Evolutionary conservation across 2,888 invertebrate genomes (phyloP), one percentile per base, ranked within the genome.

Genomic region (Harpagoxenus sublaevis): DNA sequence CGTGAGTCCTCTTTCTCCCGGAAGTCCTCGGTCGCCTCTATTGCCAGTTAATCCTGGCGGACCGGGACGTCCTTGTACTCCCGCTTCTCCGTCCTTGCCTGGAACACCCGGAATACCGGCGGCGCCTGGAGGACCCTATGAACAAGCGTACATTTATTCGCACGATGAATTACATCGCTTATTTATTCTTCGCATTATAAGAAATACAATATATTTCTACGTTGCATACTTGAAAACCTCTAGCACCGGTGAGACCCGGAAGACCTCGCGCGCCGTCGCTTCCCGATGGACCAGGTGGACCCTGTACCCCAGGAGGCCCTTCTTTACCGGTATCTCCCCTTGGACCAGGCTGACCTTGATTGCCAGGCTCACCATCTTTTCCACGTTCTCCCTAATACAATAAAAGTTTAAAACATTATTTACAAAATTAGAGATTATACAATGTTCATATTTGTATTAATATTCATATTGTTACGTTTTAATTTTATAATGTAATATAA

Each of bases 71-170:
- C 98, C 98, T 77, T 97, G 97, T 15, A 97, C 93, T 0, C 98
- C 98, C 2, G 96, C 95, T 92, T 97, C 97, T 3, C 98, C 98
- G 94, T 98, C 98, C 95, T 98, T 98, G n/a, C 98, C 98, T 1
- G 97, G 96, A 9, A 96, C 94, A 0, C 98, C 98, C 2, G 97
- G 96, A 92, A 96, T 96, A 1, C 98, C 98, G 51, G 97, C 96
- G 55, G 96, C 94, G 85, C 98, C 98, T 28, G 98, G 98, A 92
- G 97, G 96, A 60, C 97, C 97, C 97, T 97, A 28, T 55, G 66
- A 51, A 82, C 31, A 83, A 65, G 75, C 31, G 35, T 45, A 71
- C 55, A 55, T 87, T 88, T 63, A 68, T 48, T 55, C 39, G 3
- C 12, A 57, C 35, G 9, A 55, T 81, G 39, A 39, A 31, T 45